phyloP scores from a whole-genome alignment of 92 coral and sea anemone genomes.

The Metridium senile region DNA sequence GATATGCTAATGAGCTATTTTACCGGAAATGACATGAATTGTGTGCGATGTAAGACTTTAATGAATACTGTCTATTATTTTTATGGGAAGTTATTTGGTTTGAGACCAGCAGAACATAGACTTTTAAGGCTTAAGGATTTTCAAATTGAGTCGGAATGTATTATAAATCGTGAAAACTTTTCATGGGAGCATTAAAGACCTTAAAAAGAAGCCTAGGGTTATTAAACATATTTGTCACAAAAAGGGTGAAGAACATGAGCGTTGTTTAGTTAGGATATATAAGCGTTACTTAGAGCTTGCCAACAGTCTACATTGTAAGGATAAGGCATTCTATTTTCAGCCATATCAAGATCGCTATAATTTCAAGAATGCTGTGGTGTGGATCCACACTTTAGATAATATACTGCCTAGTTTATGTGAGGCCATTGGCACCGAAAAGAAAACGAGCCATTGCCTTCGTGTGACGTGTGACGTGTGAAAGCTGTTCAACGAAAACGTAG shows the following conservation, averaged over 20 bases:
- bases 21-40: conserved; percentile 17
- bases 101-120: conserved; percentile 30
- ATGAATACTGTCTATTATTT: conserved; percentile 12
- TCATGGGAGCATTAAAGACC: conserved; percentile 28
- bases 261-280: conserved; percentile 18
- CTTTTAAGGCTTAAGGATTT: conserved; percentile 2
- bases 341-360: conserved; percentile 17
- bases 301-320: not conserved
- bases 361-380: conserved; percentile 28
- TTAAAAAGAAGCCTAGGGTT: conserved; percentile 25
- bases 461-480: conserved; percentile 33
- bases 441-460: conserved; percentile 33
- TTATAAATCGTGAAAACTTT: conserved; percentile 14
- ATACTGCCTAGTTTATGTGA: conserved; percentile 33
- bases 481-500: conserved; percentile 14
- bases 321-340: conserved; percentile 26
- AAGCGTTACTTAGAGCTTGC: conserved; percentile 9
- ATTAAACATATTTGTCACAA: conserved; percentile 29
- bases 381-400: conserved; percentile 24
- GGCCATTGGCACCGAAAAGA: conserved; percentile 25
- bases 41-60: conserved; percentile 20
- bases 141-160: conserved; percentile 7
- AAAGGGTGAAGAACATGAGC: conserved; percentile 29
- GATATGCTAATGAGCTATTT: conserved; percentile 2
- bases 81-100: conserved; percentile 31